Base-by-base conservation (phyloP, 2,888 invertebrate genomes). In the Anoncus sp. region DNA sequence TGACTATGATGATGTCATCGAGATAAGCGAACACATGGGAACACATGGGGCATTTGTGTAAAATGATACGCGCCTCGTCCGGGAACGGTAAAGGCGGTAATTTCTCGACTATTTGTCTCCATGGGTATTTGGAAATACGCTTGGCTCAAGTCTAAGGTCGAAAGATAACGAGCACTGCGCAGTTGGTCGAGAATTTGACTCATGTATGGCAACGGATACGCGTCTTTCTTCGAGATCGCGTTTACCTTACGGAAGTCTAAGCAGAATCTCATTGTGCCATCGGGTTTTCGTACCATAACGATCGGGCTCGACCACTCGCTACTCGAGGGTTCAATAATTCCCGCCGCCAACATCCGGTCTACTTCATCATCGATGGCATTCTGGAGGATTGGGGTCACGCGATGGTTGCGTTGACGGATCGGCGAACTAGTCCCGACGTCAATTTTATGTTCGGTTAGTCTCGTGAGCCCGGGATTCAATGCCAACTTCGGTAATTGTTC, bases 141-240 rank as follows among this genome's bases (percentile, higher is more conserved):
- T n/a, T n/a, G n/a, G n/a, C n/a, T n/a, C n/a, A n/a, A n/a, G n/a
- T n/a, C n/a, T n/a, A 59, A 1, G 2, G 57, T 59, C 1, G 57
- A 59, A 14, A 59, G 38, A 20, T 59, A 59, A 1, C 14, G 16
- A 4, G 57, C 57, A 4, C 18, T 2, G 7, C 83, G 47, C 1
- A 89, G 77, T 40, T 82, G 78, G 27, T 87, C 83, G 10, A 88
- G 70, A 14, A 85, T 87, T 1, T 79, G 51, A 0, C 75, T 74
- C 67, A 78, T 81, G 22, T 38, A 20, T 5, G 14, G 10, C 5
- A 53, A 16, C 7, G 79, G 81, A 18, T 79, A n/a, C n/a, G n/a
- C n/a, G n/a, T n/a, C n/a, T n/a, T n/a, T n/a, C n/a, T n/a, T n/a
- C n/a, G n/a, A n/a, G 0, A 49, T 31, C 0, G 4, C 69, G 0